Evolutionary conservation across 2,888 invertebrate species (phyloP).

Genomic region (Anthophora plumipes): DNA sequence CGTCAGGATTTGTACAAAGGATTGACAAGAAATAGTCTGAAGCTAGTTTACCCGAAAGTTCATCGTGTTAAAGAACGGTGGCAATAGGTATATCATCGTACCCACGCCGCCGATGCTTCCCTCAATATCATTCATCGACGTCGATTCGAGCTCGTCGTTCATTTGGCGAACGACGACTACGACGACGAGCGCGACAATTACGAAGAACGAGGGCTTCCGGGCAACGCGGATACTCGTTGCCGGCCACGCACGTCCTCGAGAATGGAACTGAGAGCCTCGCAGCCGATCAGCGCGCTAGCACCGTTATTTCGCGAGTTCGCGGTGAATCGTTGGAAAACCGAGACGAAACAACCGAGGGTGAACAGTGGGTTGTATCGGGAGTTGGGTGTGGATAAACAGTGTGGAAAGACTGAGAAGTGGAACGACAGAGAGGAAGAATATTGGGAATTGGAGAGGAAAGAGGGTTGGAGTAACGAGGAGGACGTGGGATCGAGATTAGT

Average conservation of each 20-base stretch:
- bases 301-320: constrained; percentile 48
- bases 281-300: constrained; percentile 56
- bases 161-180: constrained; percentile 45
- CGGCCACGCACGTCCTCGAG: constrained; percentile 62
- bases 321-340: constrained; percentile 1
- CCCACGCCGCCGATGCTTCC: constrained; percentile 68
- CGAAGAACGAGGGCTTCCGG: constrained; percentile 62
- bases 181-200: constrained; percentile 51
- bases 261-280: constrained; percentile 69
- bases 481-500: not conserved
- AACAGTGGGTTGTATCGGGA: constrained; percentile 4
- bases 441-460: not conserved
- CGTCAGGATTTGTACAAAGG: not conserved
- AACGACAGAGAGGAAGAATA: constrained; percentile 18
- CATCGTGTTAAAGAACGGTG: not conserved
- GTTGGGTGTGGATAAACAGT: constrained; percentile 20
- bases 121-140: constrained; percentile 42
- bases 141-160: constrained; percentile 59
- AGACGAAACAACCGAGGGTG: not conserved
- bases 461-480: too few species aligned
- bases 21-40: not conserved
- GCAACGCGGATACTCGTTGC: constrained; percentile 51
- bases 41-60: not conserved
- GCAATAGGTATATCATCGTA: constrained; percentile 11
- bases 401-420: constrained; percentile 11